These are phyloP conservation scores for Sicus ferrugineus DNA, from an alignment of 2,888 invertebrate species.

Conservation along the genomic window DNA sequence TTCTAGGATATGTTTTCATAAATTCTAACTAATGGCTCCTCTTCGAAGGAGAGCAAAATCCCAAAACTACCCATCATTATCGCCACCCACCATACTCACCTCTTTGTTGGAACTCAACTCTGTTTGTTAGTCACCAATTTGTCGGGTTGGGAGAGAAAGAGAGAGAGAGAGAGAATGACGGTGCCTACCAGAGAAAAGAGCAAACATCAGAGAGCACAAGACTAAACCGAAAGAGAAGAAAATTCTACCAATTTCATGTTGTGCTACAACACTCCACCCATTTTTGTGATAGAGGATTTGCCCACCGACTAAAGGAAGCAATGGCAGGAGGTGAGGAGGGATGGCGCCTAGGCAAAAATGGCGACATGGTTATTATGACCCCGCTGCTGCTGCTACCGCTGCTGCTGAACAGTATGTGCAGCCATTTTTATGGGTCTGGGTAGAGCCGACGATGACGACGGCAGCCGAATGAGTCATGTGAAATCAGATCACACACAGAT, in stretches of 20 bases:
- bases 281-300: background rate
- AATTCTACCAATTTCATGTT: background rate
- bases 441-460: slow-evolving; percentile 7
- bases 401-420: background rate
- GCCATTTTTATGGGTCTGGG: slow-evolving; percentile 21
- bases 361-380: slow-evolving; percentile 21
- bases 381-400: background rate
- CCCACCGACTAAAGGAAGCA: background rate
- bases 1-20: slow-evolving; percentile 6
- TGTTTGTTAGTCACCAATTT: slow-evolving; percentile 22
- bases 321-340: too few species aligned
- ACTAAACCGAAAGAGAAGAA: background rate
- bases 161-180: background rate
- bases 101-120: background rate
- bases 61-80: background rate
- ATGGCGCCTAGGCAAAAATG: background rate
- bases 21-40: background rate
- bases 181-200: background rate
- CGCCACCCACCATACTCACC: background rate
- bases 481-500: slow-evolving; percentile 4
- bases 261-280: background rate
- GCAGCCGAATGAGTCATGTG: slow-evolving; percentile 22
- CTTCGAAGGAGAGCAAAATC: background rate
- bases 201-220: slow-evolving; percentile 8
- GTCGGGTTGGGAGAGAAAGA: background rate